These are phyloP conservation scores for Semnornis frantzii DNA, from an alignment of 2,113 vertebrate species.

Conservation along the genomic window DNA sequence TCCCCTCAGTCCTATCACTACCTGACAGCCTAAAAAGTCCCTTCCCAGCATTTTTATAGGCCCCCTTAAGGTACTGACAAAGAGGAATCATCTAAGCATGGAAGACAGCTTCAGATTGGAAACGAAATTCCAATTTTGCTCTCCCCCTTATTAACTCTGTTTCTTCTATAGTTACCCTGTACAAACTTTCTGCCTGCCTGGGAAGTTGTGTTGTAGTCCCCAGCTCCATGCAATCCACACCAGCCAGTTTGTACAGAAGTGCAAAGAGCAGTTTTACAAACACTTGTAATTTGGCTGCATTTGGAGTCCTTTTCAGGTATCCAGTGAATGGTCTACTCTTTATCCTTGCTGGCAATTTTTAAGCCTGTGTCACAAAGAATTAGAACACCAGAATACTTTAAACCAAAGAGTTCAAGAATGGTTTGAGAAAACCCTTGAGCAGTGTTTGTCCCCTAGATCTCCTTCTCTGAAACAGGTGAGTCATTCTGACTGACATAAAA, in stretches of 20 bases:
- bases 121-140: neutral
- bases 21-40: too few relatives aligned
- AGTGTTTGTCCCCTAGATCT: neutral
- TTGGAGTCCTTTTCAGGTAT: neutral
- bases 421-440: neutral
- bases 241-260: accelerated
- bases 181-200: neutral
- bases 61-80: neutral
- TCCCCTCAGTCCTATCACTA: too few relatives aligned
- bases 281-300: neutral
- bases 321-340: neutral
- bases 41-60: too few relatives aligned
- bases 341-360: neutral
- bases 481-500: neutral
- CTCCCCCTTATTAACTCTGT: neutral
- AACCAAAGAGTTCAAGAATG: neutral
- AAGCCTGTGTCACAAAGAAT: neutral
- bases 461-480: constrained; percentile 18
- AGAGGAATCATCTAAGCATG: neutral
- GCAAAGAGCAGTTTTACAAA: neutral
- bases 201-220: neutral
- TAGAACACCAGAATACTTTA: neutral
- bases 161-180: neutral
- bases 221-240: neutral
- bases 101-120: neutral